Conservation (phyloP, 2,113 vertebrate species). For the Pithys albifrons region DNA sequence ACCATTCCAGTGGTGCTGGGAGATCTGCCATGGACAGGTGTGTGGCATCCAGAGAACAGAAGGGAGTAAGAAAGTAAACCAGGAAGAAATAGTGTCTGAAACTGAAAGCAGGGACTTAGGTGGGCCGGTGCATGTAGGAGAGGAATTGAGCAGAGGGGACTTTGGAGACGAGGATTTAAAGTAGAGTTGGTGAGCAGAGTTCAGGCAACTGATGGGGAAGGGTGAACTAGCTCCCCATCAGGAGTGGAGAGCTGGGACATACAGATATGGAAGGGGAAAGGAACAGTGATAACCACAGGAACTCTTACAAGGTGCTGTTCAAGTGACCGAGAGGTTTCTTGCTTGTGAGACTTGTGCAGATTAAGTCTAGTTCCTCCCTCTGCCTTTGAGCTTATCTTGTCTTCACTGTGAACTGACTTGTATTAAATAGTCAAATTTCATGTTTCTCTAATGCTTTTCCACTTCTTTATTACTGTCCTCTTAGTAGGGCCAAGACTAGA, state of each 20-base stretch:
- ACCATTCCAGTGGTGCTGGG: not conserved
- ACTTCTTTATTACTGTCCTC: not conserved
- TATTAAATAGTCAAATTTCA: not conserved
- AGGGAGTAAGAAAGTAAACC: not conserved
- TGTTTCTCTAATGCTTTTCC: not conserved
- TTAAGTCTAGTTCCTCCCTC: not conserved
- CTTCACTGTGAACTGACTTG: not conserved
- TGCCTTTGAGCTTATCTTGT: not conserved
- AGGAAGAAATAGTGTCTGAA: not conserved
- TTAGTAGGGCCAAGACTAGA: not conserved
- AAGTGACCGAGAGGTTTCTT: not conserved
- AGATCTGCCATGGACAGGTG: not conserved
- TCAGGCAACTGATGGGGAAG: not conserved
- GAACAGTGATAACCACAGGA: not conserved
- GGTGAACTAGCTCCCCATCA: not conserved
- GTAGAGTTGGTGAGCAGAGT: not conserved
- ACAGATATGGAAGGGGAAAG: not conserved
- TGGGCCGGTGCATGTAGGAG: not conserved
- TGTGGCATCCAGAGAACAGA: not conserved
- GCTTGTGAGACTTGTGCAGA: not conserved
- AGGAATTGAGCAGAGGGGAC: not conserved
- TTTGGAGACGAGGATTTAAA: not conserved
- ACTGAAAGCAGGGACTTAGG: not conserved
- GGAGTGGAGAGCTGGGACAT: not conserved
- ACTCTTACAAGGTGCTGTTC: not conserved